A percentile compares a stretch with the other conserved stretches of the same genome.
These are phyloP conservation scores for Strigamia crassipes DNA, from an alignment of 2,888 invertebrate genomes.

Conservation along the genomic window DNA sequence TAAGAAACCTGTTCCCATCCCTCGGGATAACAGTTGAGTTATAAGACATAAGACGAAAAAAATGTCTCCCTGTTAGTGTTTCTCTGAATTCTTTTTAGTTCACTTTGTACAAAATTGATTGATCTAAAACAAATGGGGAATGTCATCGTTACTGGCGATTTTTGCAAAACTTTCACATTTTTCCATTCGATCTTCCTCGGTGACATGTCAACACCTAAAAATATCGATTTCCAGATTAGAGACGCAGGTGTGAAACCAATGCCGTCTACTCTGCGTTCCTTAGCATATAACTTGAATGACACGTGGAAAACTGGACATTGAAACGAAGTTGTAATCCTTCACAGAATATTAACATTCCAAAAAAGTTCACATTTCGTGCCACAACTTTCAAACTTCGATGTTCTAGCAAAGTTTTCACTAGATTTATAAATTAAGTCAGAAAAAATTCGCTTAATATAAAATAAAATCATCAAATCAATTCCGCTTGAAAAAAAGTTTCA, in stretches of 20 bases:
- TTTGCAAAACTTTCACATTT: not conserved
- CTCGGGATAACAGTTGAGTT: not conserved
- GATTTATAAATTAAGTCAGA: not conserved
- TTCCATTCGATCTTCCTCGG: not conserved
- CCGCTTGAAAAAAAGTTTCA: not conserved
- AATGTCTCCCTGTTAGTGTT: not conserved
- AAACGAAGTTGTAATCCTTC: not conserved
- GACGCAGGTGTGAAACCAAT: constrained; percentile 28
- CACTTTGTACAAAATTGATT: not conserved
- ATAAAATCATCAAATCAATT: not conserved
- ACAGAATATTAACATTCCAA: not conserved
- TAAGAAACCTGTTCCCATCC: constrained; percentile 8
- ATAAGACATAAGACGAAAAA: not conserved
- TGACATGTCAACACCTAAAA: not conserved
- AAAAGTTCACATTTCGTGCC: not conserved
- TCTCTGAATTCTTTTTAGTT: not conserved
- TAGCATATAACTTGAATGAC: constrained; percentile 16
- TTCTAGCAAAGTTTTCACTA: not conserved
- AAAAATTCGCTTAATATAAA: not conserved
- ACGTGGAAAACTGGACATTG: not conserved
- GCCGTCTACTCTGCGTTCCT: not conserved
- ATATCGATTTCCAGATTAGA: constrained; percentile 17
- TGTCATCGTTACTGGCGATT: not conserved
- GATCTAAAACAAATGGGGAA: too few species aligned
- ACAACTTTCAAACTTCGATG: not conserved